Percentiles rank a stretch among this genome's conserved stretches.
Evolutionary conservation across 1,140 invertebrate genomes (phyloP).

Genomic region (Drosophila neocordata): DNA sequence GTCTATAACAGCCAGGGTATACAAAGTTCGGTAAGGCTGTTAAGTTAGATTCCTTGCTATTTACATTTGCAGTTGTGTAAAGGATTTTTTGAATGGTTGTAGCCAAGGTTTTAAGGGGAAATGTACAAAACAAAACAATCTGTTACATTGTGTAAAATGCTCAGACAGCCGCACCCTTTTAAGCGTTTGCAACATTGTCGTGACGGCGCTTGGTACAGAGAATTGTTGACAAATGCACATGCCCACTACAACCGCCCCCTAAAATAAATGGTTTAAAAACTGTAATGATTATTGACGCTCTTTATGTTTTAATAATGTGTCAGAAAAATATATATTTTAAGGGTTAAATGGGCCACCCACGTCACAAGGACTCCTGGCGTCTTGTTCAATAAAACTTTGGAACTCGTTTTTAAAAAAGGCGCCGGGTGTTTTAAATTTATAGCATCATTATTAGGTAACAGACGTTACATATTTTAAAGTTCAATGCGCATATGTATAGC

Average conservation of each 20-base stretch:
- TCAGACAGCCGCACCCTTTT: slow-evolving; percentile 44
- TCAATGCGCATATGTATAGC: slow-evolving; percentile 55
- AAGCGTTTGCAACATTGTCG: slow-evolving; percentile 49
- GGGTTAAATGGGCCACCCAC: slow-evolving; percentile 71
- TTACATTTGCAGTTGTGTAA: slow-evolving; percentile 55
- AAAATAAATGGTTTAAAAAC: slow-evolving; percentile 73
- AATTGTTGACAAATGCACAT: slow-evolving; percentile 43
- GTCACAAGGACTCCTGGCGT: slow-evolving; percentile 67
- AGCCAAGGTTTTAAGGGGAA: slow-evolving; percentile 66
- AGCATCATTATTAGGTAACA: slow-evolving; percentile 60
- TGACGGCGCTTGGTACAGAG: slow-evolving; percentile 40
- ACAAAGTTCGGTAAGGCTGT: no score
- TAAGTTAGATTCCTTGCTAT: no score
- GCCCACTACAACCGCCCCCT: slow-evolving; percentile 19
- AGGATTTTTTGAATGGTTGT: slow-evolving; percentile 64
- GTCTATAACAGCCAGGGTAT: no score
- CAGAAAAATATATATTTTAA: slow-evolving; percentile 64
- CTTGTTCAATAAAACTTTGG: slow-evolving; percentile 75
- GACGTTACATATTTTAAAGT: slow-evolving; percentile 58
- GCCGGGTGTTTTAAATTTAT: slow-evolving; percentile 75
- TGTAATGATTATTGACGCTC: slow-evolving; percentile 80
- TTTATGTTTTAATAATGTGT: slow-evolving; percentile 81
- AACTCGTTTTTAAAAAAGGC: slow-evolving; percentile 76
- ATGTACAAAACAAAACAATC: slow-evolving; percentile 69
- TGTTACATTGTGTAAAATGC: slow-evolving; percentile 76